These are phyloP conservation scores for Malacoraja senta DNA, from an alignment of 2,797 vertebrate genomes.

Conservation along the genomic window DNA sequence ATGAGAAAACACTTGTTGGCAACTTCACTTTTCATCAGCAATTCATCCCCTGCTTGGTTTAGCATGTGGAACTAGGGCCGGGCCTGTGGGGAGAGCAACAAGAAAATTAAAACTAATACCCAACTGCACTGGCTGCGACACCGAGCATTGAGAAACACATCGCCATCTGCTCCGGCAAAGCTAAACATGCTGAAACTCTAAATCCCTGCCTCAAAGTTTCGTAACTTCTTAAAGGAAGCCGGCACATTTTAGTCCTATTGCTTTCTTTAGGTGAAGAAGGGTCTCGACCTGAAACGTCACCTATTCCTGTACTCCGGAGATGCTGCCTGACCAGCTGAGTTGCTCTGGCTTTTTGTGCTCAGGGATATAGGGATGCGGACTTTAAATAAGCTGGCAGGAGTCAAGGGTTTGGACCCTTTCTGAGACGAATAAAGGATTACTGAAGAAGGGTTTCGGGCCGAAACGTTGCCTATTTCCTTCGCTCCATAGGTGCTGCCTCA, in stretches of 20 bases:
- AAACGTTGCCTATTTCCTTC: too few relatives aligned
- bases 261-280: too few relatives aligned
- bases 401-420: too few relatives aligned
- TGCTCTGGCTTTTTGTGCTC: too few relatives aligned
- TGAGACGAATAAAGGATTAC: too few relatives aligned
- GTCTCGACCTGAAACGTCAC: too few relatives aligned
- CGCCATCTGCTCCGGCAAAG: slow-evolving; percentile 19
- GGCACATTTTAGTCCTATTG: neutral
- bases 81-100: neutral
- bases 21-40: slow-evolving; percentile 69
- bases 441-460: too few relatives aligned
- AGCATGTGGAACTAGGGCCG: slow-evolving; percentile 41
- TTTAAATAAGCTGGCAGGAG: too few relatives aligned
- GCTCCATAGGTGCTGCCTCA: too few relatives aligned
- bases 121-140: slow-evolving; percentile 11
- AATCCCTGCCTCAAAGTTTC: neutral
- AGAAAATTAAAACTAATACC: slow-evolving; percentile 19
- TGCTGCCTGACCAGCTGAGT: too few relatives aligned
- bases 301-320: too few relatives aligned
- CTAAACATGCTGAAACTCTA: neutral
- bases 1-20: slow-evolving; percentile 85
- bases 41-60: slow-evolving; percentile 55
- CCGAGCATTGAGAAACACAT: neutral
- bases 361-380: too few relatives aligned
- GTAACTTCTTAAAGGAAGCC: neutral